Base-by-base conservation (phyloP, 2,888 invertebrate species). In the Anoplius nigerrimus region DNA sequence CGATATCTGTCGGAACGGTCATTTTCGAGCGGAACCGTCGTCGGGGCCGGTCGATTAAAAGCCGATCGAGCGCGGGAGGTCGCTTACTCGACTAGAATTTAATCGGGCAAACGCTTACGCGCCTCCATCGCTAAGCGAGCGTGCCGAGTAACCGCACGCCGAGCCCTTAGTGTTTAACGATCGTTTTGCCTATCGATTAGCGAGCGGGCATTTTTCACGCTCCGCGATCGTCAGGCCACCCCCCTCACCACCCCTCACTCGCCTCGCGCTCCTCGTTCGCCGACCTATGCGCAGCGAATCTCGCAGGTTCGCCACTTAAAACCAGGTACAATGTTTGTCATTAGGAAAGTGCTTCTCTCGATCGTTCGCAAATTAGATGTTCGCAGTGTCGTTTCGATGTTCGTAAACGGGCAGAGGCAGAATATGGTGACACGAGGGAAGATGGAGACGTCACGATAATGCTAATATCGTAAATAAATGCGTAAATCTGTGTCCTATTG, bases 331-430 rank as follows among this genome's bases (percentile, higher is more conserved):
- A 77, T 72, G 62, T 80, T 74, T 69, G 63, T 72, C 70, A 56
- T 67, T 66, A 58, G 55, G 62, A 63, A 71, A 69, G 65, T 65
- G 68, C 58, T 66, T 66, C 59, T 63, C n/a, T n/a, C n/a, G 62
- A 71, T 68, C 71, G 61, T 71, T 18, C n/a, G 13, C 71, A 66
- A n/a, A 68, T 66, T 78, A 78, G 46, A 22, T 74, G 66, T 74
- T 69, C 59, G 72, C 71, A 72, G 67, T 78, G 34, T 34, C 11
- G 66, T 80, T n/a, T 80, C 65, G 78, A 65, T 78, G 78, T 78
- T 71, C 45, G 11, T 18, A 57, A 57, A 46, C 34, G 56, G 24
- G 22, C 24, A 15, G 53, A 45, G 4, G 16, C 20, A 48, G 24
- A 22, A 27, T 11, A 2, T 16, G n/a, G n/a, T n/a, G n/a, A n/a